A percentile compares a stretch with the other conserved stretches of the same genome.
Evolutionary conservation across 2,888 invertebrate species (phyloP).

Genomic region (Pristionchus entomophagus): DNA sequence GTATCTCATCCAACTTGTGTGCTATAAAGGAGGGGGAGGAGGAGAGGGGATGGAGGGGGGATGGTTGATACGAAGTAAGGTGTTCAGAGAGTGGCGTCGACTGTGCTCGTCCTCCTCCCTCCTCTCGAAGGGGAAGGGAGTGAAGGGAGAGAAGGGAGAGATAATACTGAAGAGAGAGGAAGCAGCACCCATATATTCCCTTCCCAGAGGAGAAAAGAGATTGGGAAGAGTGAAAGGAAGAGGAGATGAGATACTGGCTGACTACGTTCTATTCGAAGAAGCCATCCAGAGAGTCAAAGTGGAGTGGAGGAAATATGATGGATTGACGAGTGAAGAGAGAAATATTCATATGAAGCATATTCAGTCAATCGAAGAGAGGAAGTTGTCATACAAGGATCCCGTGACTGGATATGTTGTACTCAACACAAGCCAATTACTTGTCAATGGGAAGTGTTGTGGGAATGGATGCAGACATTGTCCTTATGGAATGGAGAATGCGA

Average conservation of each 20-base stretch:
- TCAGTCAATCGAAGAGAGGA: slow-evolving; percentile 68
- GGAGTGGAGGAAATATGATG: slow-evolving; percentile 66
- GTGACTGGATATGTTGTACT: slow-evolving; percentile 62
- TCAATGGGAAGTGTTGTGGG: slow-evolving; percentile 73
- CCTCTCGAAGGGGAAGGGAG: neutral
- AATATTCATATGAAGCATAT: slow-evolving; percentile 70
- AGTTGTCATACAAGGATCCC: slow-evolving; percentile 69
- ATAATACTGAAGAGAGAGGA: slow-evolving; percentile 6
- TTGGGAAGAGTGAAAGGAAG: slow-evolving; percentile 64
- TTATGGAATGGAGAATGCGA: slow-evolving; percentile 68
- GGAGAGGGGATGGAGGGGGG: neutral
- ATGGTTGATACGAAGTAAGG: neutral
- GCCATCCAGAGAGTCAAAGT: slow-evolving; percentile 66
- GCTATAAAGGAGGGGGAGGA: no score
- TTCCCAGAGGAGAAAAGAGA: slow-evolving; percentile 55
- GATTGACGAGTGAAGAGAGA: slow-evolving; percentile 68
- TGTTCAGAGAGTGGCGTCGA: neutral
- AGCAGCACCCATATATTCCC: slow-evolving; percentile 67
- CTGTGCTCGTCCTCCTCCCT: neutral
- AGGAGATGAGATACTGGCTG: slow-evolving; percentile 69
- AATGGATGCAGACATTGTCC: slow-evolving; percentile 75
- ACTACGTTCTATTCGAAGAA: slow-evolving; percentile 72
- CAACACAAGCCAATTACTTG: slow-evolving; percentile 67
- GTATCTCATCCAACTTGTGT: no score
- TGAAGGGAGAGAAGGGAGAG: neutral